phyloP scores from a whole-genome alignment of 2,113 vertebrate species.

The Corythoichthys haematopterus region DNA sequence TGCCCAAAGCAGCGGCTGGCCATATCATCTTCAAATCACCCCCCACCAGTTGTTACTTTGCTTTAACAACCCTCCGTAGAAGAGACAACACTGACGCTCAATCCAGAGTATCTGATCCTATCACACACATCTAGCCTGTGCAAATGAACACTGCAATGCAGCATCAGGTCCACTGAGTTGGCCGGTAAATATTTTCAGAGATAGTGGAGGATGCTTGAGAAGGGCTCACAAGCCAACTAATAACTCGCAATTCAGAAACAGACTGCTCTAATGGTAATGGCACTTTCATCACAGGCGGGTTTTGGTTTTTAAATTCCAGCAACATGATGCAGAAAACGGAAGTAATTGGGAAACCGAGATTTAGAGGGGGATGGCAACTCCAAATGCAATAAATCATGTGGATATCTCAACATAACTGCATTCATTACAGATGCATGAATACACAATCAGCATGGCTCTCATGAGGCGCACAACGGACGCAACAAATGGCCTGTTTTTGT shows the following conservation, averaged over 20 bases:
- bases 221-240: conserved; percentile 65
- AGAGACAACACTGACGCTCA: conserved; percentile 26
- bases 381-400: conserved; percentile 41
- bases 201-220: conserved; percentile 56
- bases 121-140: conserved; percentile 50
- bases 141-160: conserved; percentile 51
- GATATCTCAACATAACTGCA: conserved; percentile 11
- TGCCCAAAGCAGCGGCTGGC: conserved; percentile 34
- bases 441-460: conserved; percentile 10
- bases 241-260: conserved; percentile 60
- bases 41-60: conserved; percentile 36
- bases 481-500: conserved; percentile 16
- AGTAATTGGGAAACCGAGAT: conserved; percentile 50
- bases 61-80: conserved; percentile 42
- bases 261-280: conserved; percentile 55
- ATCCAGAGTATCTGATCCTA: conserved; percentile 46
- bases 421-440: conserved; percentile 26
- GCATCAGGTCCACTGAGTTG: conserved; percentile 35
- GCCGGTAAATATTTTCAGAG: conserved; percentile 66
- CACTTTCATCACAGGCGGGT: conserved; percentile 34
- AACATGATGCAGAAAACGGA: conserved; percentile 18
- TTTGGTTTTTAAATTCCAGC: conserved; percentile 41
- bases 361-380: conserved; percentile 18
- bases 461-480: conserved; percentile 13
- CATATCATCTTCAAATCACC: conserved; percentile 42